phyloP scores from a whole-genome alignment of 53 echinoderm and acorn worm species.

The Antedon mediterranea region DNA sequence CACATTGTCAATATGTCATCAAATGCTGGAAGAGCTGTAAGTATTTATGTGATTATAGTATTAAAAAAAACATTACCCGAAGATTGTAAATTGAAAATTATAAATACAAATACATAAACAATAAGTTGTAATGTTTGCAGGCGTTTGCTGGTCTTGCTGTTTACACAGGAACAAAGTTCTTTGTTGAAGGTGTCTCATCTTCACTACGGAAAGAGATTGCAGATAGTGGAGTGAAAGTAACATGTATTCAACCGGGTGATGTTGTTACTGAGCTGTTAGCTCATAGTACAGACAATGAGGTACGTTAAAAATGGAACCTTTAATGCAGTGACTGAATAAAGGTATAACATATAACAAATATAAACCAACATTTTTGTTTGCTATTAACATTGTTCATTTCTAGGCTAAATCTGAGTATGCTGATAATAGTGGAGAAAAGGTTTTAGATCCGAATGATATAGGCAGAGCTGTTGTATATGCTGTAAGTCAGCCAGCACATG shows the following conservation, averaged over 20 bases:
- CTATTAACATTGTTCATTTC: not conserved
- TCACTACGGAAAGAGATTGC: slow-evolving; percentile 58
- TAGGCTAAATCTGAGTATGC: slow-evolving; percentile 36
- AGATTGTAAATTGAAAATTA: not conserved
- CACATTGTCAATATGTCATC: slow-evolving; percentile 75
- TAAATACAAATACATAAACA: not conserved
- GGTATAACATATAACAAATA: too few relatives aligned
- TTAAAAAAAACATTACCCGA: not conserved
- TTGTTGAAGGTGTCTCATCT: slow-evolving; percentile 58
- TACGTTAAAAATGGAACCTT: too few relatives aligned
- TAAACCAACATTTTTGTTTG: too few relatives aligned
- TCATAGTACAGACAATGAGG: slow-evolving; percentile 38
- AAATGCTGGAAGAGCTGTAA: slow-evolving; percentile 61
- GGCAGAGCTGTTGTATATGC: slow-evolving; percentile 53
- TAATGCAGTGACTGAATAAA: too few relatives aligned
- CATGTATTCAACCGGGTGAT: slow-evolving; percentile 58
- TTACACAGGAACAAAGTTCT: slow-evolving; percentile 59
- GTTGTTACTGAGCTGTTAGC: slow-evolving; percentile 21
- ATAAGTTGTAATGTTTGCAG: not conserved
- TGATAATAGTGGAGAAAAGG: slow-evolving; percentile 14
- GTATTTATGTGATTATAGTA: slow-evolving; percentile 4
- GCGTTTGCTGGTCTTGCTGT: slow-evolving; percentile 48
- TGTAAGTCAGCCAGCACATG: slow-evolving; percentile 42
- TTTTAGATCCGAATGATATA: slow-evolving; percentile 46
- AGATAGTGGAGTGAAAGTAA: slow-evolving; percentile 40